These are phyloP conservation scores for Engystomops pustulosus DNA, from an alignment of 2,113 vertebrate species.

Conservation along the genomic window DNA sequence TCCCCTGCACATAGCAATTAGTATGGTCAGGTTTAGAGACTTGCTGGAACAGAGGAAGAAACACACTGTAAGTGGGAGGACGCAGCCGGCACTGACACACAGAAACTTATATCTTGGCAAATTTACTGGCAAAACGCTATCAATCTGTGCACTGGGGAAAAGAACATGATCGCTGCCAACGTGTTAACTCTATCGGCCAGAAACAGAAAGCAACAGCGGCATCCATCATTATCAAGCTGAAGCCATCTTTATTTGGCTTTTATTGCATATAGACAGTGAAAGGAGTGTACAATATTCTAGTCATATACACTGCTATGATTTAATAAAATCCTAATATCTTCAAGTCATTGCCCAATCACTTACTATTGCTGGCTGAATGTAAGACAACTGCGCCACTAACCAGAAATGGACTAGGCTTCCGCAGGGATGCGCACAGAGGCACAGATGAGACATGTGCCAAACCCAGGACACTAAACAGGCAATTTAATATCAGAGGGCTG, in stretches of 20 bases:
- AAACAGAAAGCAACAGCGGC: not conserved
- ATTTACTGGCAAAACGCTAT: constrained; percentile 27
- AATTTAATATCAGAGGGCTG: too few species aligned
- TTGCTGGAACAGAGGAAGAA: constrained; percentile 40
- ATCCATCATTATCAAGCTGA: not conserved
- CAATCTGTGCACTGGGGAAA: constrained; percentile 53
- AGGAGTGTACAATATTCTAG: not conserved
- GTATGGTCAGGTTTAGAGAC: constrained; percentile 29
- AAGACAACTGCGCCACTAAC: too few species aligned
- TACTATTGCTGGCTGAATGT: too few species aligned
- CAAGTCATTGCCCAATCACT: too few species aligned
- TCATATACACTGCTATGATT: not conserved
- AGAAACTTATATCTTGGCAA: constrained; percentile 49
- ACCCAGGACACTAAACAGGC: too few species aligned
- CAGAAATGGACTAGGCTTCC: too few species aligned
- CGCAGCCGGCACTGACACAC: constrained; percentile 49
- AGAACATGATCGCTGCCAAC: constrained; percentile 37
- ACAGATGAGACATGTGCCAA: too few species aligned
- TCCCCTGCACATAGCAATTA: constrained; percentile 19
- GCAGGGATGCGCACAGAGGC: too few species aligned
- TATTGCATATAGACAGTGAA: not conserved
- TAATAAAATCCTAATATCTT: too few species aligned
- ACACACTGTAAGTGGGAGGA: constrained; percentile 58
- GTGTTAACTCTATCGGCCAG: constrained; percentile 28
- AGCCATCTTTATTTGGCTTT: not conserved